Evolutionary conservation across 2,797 vertebrate genomes (phyloP), one percentile per base, ranked within the genome.

Genomic region (Crocodylus rhombifer): DNA sequence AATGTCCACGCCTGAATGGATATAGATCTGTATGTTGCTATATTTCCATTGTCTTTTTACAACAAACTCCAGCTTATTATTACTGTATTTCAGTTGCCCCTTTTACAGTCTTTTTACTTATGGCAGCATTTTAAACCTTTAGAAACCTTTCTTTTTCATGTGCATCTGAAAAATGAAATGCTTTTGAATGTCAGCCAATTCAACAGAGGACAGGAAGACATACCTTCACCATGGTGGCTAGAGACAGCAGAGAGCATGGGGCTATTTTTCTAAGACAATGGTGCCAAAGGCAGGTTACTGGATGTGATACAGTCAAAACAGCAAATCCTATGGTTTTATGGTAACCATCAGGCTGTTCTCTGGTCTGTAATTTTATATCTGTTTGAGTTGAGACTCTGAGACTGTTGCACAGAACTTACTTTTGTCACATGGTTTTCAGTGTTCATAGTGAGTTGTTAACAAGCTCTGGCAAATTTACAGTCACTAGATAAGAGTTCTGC

Each of bases 251-350:
- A 71, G 73, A 87, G 84, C 91, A 90, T 93, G 94, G 89, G 87
- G 91, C 91, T 97, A 10, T 91, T 84, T 87, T 96, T 95, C 85
- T 28, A 82, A 94, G 92, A 91, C 96, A 94, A 90, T 85, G 88
- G 97, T 95, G 96, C 96, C 96, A 21, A 96, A 94, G 96, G 97
- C 95, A 94, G 93, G 93, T 95, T 94, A 87, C 96, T 95, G 92
- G 96, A 94, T 94, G 97, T 97, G 97, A 97, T 89, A 96, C 92
- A 97, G 94, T 88, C 89, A 96, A 92, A 96, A 96, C 94, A 97
- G 94, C 94, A 86, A 89, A 91, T 20, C 63, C 92, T 82, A 18
- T 80, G 79, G 87, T 96, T 93, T 96, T 96, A 61, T 95, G 93
- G 90, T 97, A 96, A 97, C 97, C 81, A 77, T 94, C 95, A 95